Evolutionary conservation across 2,113 vertebrate genomes (phyloP), one percentile per base, ranked within the genome.

Genomic region (Crotalus tigris): DNA sequence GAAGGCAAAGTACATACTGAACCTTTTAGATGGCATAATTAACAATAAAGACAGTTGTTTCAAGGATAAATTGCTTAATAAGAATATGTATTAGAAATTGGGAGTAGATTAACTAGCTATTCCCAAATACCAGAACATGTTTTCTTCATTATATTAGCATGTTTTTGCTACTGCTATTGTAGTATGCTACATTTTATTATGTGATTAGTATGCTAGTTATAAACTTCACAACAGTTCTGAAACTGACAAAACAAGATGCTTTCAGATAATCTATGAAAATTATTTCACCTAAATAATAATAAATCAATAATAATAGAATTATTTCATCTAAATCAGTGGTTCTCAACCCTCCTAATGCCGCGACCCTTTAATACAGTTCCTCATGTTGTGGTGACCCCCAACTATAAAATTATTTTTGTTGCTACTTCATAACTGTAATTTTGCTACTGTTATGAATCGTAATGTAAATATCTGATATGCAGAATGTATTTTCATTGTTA

Each of bases 161-260:
- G 46, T 91, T 93, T 96, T 95, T 93, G 57, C 96, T 94, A 94
- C 23, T 88, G 87, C 87, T 89, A 93, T 26, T 81, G 6, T 90
- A 54, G 15, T 1, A 51, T 5, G 29, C 39, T 93, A 59, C 91
- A 95, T 95, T 97, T 97, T 93, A 58, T 61, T 69, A 91, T 89
- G 61, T 91, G 95, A 95, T 94, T 91, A 96, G 92, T 92, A 39
- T 64, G 94, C 24, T 33, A 92, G 58, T 94, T 39, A 4, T 1
- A 1, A 49, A 93, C 95, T 17, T 58, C 95, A 87, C 94, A 96
- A 53, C 17, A 93, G 51, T 90, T 88, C 75, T 3, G 46, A 93
- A 96, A 24, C 87, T 58, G 94, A 92, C 91, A 96, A 91, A 94
- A 95, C 59, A 91, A 92, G 29, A 24, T 91, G 49, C 95, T 93